Base-by-base conservation (phyloP, 2,888 invertebrate genomes). In the Sisyra nigra region DNA sequence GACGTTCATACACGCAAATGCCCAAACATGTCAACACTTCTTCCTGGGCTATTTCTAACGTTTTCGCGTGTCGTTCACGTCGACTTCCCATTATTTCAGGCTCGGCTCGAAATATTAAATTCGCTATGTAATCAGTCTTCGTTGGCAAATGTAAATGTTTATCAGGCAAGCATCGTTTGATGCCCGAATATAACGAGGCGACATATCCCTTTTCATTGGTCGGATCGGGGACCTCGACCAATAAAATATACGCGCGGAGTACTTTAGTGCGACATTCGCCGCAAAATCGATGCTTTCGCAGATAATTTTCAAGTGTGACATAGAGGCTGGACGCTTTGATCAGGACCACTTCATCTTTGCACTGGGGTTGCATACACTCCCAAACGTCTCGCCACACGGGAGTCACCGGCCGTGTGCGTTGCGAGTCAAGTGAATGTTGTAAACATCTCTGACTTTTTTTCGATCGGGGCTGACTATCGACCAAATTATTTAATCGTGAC, bases 31-130 rank as follows among this genome's bases (percentile, higher is more conserved):
- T 92, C 49, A 94, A 69, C 44, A 94, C 92, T 67, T 94, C 93
- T 64, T 93, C 92, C 65, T 94, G 93, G 52, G 93, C 93, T 50
- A 92, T 89, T 68, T 93, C 93, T 53, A 94, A 65, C n/a, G 93
- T 93, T 66, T 93, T 93, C 6, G 93, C 93, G 60, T 94, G 93
- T 44, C 93, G 73, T 61, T 93, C 93, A 47, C 92, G 72, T 51
- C 84, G 77, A 57, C 83, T 81, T 61, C 88, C 92, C 50, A 87
- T 75, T 38, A 92, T 68, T 62, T 93, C 93, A 7, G 92, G 91
- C 62, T 93, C 91, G 14, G 91, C 92, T 53, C 89, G 74, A 42
- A 80, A 80, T 55, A 94, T 88, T 42, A 94, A 73, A 51, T 81
- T 79, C 52, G 81, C 80, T 52, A 94, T 86, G 60, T 87, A 91